Conservation (phyloP, 2,888 invertebrate genomes). For the Ditylenchus weischeri region DNA sequence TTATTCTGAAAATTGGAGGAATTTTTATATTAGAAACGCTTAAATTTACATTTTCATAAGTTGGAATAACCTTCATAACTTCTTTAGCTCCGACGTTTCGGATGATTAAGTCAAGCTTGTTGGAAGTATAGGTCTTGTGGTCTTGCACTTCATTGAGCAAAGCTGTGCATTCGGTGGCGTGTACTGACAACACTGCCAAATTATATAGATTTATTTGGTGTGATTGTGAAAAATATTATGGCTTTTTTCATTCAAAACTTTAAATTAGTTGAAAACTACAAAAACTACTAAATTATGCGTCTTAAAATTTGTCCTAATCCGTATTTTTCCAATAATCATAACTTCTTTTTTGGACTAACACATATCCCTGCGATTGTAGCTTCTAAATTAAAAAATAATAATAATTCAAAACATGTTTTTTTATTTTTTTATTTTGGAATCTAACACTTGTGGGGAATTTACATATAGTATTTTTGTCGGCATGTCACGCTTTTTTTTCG, state of each 20-base stretch:
- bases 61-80: neutral
- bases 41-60: neutral
- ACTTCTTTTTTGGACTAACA: no score
- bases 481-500: no score
- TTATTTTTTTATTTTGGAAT: no score
- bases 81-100: slow-evolving; percentile 1
- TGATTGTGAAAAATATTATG: no score
- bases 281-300: neutral
- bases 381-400: no score
- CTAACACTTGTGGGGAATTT: no score
- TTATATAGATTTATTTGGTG: neutral
- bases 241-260: no score
- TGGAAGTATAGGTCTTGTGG: neutral
- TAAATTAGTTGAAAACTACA: no score
- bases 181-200: neutral
- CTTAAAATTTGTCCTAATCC: neutral
- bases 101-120: neutral
- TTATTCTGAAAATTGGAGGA: slow-evolving; percentile 11
- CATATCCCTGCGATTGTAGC: no score
- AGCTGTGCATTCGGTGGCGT: neutral
- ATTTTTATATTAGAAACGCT: neutral
- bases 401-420: no score
- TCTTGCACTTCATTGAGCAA: neutral
- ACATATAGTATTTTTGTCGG: no score
- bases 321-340: no score